Evolutionary conservation across 2,113 vertebrate genomes (phyloP), one percentile per base, ranked within the genome.

Genomic region (Polyodon spathula): DNA sequence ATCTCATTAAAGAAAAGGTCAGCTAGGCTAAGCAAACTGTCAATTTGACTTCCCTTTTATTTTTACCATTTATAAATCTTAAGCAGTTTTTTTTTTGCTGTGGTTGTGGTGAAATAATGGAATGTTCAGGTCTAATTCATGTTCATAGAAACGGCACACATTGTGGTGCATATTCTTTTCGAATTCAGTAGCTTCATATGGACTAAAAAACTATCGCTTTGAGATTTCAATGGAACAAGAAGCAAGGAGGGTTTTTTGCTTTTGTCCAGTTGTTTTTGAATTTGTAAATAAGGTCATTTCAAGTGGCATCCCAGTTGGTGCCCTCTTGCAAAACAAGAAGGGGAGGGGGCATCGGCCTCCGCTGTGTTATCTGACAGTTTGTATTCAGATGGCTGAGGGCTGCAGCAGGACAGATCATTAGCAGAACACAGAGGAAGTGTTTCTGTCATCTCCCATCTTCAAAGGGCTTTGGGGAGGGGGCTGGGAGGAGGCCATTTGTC

Each of bases 241-340:
- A n/a, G n/a, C n/a, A n/a, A 50, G 46, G 11, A n/a, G 11, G 46
- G 46, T 4, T 10, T 5, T 8, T 10, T 73, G 75, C 73, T 67
- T 71, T 12, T 65, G 68, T 69, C 66, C 68, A 60, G 68, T 72
- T 37, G 44, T 65, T 68, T 71, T 51, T 62, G 56, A 56, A 66
- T 68, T n/a, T 63, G 10, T 71, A 63, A 71, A 60, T 68, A 59
- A 68, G 50, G 65, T 71, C 46, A 60, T 62, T 60, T 6, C 54
- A 56, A 71, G 64, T 74, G 37, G 50, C 56, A 58, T 63, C 5
- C 71, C 74, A 48, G 27, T 51, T 39, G 27, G 59, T 5, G n/a
- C 27, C 27, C 27, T 27, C 27, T 27, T 27, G 27, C 27, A 27
- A 27, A 27, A 27, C 27, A 75, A 81, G 81, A 78, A 81, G 82